A percentile compares a stretch with the other conserved stretches of the same genome.
Evolutionary conservation across 2,113 vertebrate genomes (phyloP).

Genomic region (Salminus brasiliensis): DNA sequence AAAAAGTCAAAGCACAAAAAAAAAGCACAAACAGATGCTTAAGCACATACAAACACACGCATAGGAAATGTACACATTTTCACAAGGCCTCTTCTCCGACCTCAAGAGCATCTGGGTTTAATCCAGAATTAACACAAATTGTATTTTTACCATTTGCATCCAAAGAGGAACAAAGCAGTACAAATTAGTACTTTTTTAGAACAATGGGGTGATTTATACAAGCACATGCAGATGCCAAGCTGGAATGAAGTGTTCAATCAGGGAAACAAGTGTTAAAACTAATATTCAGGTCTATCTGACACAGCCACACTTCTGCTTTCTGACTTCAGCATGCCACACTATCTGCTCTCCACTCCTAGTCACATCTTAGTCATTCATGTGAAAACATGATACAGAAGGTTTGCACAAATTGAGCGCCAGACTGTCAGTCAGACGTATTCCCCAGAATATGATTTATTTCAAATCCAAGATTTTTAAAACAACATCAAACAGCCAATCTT

Average conservation of each 20-base stretch:
- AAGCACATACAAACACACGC: background rate
- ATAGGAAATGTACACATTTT: background rate
- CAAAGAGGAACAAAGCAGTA: background rate
- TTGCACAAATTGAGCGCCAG: constrained; percentile 2
- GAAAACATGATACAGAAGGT: background rate
- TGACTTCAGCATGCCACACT: background rate
- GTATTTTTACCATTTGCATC: background rate
- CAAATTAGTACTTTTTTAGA: background rate
- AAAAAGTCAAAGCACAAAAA: constrained; percentile 14
- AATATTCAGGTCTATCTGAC: background rate
- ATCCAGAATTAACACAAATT: background rate
- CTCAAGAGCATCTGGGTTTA: background rate
- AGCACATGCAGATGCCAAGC: constrained; percentile 11
- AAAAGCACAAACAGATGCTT: background rate
- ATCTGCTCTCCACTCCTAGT: background rate
- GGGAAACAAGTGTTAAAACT: background rate
- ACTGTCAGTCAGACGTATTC: background rate
- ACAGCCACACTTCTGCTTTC: background rate
- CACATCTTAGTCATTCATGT: background rate
- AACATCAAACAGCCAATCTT: background rate
- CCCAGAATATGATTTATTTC: background rate
- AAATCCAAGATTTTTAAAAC: background rate
- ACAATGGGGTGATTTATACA: background rate
- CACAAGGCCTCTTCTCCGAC: background rate
- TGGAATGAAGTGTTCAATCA: background rate